Evolutionary conservation across 2,888 invertebrate species (phyloP), one percentile per base, ranked within the genome.

Genomic region (Noctua janthina): DNA sequence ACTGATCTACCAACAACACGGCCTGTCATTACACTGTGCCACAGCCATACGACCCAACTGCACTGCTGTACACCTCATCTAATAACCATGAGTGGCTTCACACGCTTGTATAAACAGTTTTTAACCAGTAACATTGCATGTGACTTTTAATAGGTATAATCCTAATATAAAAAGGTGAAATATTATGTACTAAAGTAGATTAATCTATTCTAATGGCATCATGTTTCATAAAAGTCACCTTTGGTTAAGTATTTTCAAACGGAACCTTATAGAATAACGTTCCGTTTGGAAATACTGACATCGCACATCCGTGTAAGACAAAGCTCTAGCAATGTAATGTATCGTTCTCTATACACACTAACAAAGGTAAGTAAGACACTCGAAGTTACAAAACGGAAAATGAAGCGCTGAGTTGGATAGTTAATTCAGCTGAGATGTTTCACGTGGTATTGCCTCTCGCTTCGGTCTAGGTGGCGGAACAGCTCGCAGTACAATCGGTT

Each of bases 71-170:
- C 56, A 49, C 56, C 81, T 51, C 80, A 23, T 79, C 51, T 62
- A 62, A 62, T 62, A 80, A 20, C 67, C 82, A 35, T 13, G 67
- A 73, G 67, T 59, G 51, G 2, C 15, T 54, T 43, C 49, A 79
- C 79, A 56, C 69, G 59, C 73, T 59, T 59, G 66, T 72, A 43
- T n/a, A 39, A n/a, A n/a, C 49, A 15, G 20, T 46, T 56, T 56
- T 6, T 15, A 78, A 67, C 66, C 15, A 46, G 51, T 20, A 20
- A n/a, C n/a, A 20, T 67, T 43, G 66, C 54, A 35, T 78, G 64
- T n/a, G 15, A n/a, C 15, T 68, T 46, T n/a, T 3, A 68, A 46
- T 10, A 7, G 7, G 43, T 15, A 68, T 46, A 39, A n/a, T 43
- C 67, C 43, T 67, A 23, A 1, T 43, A 7, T 35, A 64, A 35